Evolutionary conservation across 1,140 invertebrate species (phyloP).

Genomic region (Drosophila kanapiae): DNA sequence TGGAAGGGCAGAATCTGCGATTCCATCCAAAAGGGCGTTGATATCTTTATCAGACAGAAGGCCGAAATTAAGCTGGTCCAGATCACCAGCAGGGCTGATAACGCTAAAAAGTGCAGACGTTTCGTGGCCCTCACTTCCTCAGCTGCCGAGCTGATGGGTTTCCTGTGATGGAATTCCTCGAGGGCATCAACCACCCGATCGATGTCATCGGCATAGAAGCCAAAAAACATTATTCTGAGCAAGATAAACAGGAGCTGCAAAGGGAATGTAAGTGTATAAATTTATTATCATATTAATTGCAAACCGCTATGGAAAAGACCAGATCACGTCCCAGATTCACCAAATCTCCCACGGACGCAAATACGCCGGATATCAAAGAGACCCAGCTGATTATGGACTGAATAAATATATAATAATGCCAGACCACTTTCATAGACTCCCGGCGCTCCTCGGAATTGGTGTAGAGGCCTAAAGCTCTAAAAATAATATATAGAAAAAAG

Average conservation of each 20-base stretch:
- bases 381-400: neutral
- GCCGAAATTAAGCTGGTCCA: constrained; percentile 5
- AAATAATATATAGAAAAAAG: neutral
- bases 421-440: neutral
- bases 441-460: constrained; percentile 31
- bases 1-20: constrained; percentile 51
- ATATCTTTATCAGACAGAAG: constrained; percentile 20
- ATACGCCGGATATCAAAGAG: neutral
- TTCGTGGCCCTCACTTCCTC: constrained; percentile 11
- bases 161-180: constrained; percentile 16
- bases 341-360: constrained; percentile 21
- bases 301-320: constrained; percentile 31
- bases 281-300: neutral
- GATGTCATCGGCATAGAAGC: constrained; percentile 17
- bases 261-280: too few species aligned
- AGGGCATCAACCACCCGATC: constrained; percentile 40
- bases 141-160: neutral
- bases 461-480: constrained; percentile 33
- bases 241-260: constrained; percentile 19
- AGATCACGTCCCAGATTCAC: constrained; percentile 48
- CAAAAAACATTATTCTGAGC: constrained; percentile 11
- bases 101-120: constrained; percentile 17
- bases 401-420: constrained; percentile 17
- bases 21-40: constrained; percentile 34
- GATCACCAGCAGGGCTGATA: neutral